Base-by-base conservation (phyloP, 2,113 vertebrate species). In the Piaya cayana region DNA sequence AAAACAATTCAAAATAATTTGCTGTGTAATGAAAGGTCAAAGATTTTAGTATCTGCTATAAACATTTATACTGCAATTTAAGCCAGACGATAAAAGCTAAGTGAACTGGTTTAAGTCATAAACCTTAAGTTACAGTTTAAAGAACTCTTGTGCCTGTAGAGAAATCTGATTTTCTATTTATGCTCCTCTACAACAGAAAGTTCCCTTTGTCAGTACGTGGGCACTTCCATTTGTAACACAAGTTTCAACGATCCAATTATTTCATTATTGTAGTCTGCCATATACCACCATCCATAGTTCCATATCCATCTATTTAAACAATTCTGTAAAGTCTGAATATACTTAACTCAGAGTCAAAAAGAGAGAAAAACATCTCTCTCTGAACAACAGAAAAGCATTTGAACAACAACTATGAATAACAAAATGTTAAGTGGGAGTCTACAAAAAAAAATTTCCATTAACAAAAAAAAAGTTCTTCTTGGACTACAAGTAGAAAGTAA, bases 1-100 rank as follows among this genome's bases (percentile, higher is more conserved):
- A 88, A 90, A 89, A 37, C 49, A 94, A 74, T 82, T 70, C 75
- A 82, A n/a, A 87, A 8, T n/a, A 93, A 88, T 90, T 81, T 88
- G 80, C 75, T 86, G 68, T 4, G 0, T 70, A 95, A 87, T 36
- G 23, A 88, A 86, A 96, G 79, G 94, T 94, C 90, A 83, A 74
- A 88, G 72, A 55, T 19, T 74, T 94, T 30, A 92, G 68, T 62
- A 64, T 81, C 55, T 92, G 60, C 68, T 64, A 78, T 92, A 93
- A 96, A 92, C 64, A 88, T 64, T 86, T 82, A 70, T 82, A 63
- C 21, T 71, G 67, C 64, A 91, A n/a, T 37, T 77, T 18, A 86
- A 88, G 43, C 22, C 50, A 67, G 36, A 69, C 2, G 9, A 88
- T 47, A 82, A 78, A 60, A 88, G 34, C 36, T 36, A 82, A 49